phyloP scores from a whole-genome alignment of 1,140 invertebrate species.

The Bombus huntii region DNA sequence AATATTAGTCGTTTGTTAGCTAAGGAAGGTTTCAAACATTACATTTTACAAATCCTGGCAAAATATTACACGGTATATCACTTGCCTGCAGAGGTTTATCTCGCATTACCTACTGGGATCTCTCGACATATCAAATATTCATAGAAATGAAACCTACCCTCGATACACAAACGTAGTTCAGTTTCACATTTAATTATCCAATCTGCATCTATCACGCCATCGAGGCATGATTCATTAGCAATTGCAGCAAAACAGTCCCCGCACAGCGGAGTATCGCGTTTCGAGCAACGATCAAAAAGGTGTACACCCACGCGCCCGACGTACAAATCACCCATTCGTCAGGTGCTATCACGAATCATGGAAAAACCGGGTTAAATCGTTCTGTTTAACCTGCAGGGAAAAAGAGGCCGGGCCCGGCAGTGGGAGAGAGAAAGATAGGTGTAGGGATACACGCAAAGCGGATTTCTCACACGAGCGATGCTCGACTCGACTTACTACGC shows the following conservation, averaged over 20 bases:
- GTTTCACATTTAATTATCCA: constrained; percentile 8
- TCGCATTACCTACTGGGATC: too few relatives aligned
- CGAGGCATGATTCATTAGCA: not conserved
- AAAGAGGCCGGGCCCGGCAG: not conserved
- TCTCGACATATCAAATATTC: not conserved
- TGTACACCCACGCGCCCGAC: not conserved
- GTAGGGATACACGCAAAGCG: not conserved
- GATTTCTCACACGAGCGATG: constrained; percentile 28
- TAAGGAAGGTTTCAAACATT: too few relatives aligned
- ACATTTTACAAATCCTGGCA: too few relatives aligned
- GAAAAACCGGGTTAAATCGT: constrained; percentile 13
- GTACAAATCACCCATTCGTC: not conserved
- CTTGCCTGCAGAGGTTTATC: too few relatives aligned
- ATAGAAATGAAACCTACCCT: not conserved
- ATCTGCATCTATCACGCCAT: not conserved
- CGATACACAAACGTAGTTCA: too few relatives aligned
- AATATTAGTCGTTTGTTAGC: too few relatives aligned
- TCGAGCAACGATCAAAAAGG: not conserved
- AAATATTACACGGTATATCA: too few relatives aligned
- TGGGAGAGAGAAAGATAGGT: not conserved
- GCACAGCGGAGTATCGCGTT: constrained; percentile 5
- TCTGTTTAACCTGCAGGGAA: not conserved
- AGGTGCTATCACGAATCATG: not conserved
- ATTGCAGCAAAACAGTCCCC: not conserved
- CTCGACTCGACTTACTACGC: not conserved